Evolutionary conservation across 2,113 vertebrate genomes (phyloP), one percentile per base, ranked within the genome.

Genomic region (Coregonus clupeaformis): DNA sequence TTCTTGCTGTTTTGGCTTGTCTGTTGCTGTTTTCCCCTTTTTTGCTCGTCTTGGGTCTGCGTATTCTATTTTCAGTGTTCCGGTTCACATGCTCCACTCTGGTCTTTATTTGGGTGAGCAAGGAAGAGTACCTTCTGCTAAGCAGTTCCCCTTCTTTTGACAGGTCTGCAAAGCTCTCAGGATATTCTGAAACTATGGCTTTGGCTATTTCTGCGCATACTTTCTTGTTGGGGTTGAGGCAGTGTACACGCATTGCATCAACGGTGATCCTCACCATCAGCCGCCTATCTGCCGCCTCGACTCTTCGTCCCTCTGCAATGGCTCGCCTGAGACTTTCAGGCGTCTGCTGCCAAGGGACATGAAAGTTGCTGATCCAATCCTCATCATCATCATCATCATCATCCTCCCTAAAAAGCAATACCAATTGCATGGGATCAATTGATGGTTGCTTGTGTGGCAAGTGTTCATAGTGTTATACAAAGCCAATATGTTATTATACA

Each of bases 71-170:
- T 42, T 74, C 71, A 64, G 63, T 62, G 20, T 78, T 65, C 30
- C 77, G 62, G 16, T 80, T 80, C 14, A 77, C 70, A 36, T 80
- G 79, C 42, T 80, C 71, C 14, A 65, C 79, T 63, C 75, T 73
- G 4, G 71, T 80, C 55, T 80, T 80, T 22, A 80, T 45, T 55
- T 80, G 79, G 66, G 66, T 77, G 55, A 77, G 74, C 27, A 80
- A 45, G 45, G 70, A 80, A 45, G 67, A 73, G 52, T 68, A 80
- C 25, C 79, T 74, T 9, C 68, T 70, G 59, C 79, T 74, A n/a
- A 80, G 60, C 9, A 77, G 74, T 63, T 80, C 74, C 24, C 79
- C 79, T 76, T 80, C 79, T 29, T 73, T 74, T 45, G 79, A 65
- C 63, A 68, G 72, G 71, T 80, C 79, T 29, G 70, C 74, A 65